A percentile compares a stretch with the other conserved stretches of the same genome.
These are phyloP conservation scores for Steatocranus sp. DNA, from an alignment of 2,797 vertebrate genomes.

Conservation along the genomic window DNA sequence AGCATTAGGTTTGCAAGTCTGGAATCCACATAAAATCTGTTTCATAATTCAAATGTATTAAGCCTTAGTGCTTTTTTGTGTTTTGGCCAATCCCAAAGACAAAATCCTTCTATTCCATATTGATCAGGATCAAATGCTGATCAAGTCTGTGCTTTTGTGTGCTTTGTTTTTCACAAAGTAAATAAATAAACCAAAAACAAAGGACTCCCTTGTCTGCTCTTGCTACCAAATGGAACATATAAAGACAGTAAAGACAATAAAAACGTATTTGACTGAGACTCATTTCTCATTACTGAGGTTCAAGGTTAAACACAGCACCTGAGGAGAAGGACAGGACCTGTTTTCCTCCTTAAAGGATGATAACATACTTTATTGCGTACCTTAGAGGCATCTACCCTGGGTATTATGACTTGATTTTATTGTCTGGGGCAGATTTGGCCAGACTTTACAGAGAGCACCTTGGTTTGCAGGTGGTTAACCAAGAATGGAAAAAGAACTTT, in stretches of 20 bases:
- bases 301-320: background rate
- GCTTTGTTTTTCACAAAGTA: background rate
- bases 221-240: background rate
- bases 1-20: background rate
- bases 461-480: background rate
- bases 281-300: slow-evolving; percentile 17
- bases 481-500: background rate
- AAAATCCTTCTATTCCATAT: slow-evolving; percentile 16
- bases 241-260: background rate
- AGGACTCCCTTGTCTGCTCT: background rate
- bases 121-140: slow-evolving; percentile 10
- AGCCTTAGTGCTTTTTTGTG: background rate
- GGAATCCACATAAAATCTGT: background rate
- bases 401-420: background rate
- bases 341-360: background rate
- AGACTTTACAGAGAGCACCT: background rate
- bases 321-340: slow-evolving; percentile 3
- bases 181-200: slow-evolving; percentile 8
- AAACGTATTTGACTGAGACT: background rate
- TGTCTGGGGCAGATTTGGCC: slow-evolving; percentile 1
- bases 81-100: slow-evolving; percentile 12
- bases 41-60: slow-evolving; percentile 36
- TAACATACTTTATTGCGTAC: background rate
- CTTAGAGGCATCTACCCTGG: background rate
- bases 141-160: background rate